Percentiles rank a stretch among this genome's conserved stretches.
Conservation (phyloP, 2,888 invertebrate genomes). For the Nomada ferruginata region DNA sequence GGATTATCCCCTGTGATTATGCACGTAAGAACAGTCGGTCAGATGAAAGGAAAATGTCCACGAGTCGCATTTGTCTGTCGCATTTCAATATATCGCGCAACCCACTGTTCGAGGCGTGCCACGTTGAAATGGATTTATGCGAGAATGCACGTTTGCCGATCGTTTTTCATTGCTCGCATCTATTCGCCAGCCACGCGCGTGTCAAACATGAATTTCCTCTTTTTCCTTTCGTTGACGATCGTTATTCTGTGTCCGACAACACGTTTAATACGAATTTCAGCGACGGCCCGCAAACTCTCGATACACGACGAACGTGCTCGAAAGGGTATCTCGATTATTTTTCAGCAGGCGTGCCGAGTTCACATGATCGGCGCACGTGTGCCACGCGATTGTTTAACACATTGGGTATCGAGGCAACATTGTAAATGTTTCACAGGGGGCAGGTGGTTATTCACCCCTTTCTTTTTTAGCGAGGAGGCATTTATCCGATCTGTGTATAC, state of each 20-base stretch:
- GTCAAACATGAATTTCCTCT: conserved; percentile 40
- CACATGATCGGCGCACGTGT: conserved; percentile 45
- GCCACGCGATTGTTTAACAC: conserved; percentile 12
- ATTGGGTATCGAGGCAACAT: background rate
- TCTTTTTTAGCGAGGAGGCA: background rate
- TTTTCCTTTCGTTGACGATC: background rate
- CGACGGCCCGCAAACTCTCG: conserved; percentile 11
- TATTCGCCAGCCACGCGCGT: conserved; percentile 33
- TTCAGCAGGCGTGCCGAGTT: conserved; percentile 23
- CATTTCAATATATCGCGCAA: conserved; percentile 40
- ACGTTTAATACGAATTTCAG: conserved; percentile 46
- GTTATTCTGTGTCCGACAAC: conserved; percentile 1
- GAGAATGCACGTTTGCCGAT: conserved; percentile 23
- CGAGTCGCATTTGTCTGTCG: background rate
- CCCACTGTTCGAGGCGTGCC: conserved; percentile 18
- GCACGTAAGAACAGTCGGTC: conserved; percentile 25
- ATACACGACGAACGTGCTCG: conserved; percentile 39
- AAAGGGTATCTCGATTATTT: conserved; percentile 16
- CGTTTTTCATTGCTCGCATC: conserved; percentile 20
- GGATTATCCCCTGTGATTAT: conserved; percentile 5
- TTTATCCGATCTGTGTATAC: background rate
- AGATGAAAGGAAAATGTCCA: conserved; percentile 29
- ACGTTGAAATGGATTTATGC: conserved; percentile 59
- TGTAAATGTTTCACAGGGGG: background rate
- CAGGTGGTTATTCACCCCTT: too few species aligned